Conservation (phyloP, 2,888 invertebrate genomes). For the Clitarchus hookeri region DNA sequence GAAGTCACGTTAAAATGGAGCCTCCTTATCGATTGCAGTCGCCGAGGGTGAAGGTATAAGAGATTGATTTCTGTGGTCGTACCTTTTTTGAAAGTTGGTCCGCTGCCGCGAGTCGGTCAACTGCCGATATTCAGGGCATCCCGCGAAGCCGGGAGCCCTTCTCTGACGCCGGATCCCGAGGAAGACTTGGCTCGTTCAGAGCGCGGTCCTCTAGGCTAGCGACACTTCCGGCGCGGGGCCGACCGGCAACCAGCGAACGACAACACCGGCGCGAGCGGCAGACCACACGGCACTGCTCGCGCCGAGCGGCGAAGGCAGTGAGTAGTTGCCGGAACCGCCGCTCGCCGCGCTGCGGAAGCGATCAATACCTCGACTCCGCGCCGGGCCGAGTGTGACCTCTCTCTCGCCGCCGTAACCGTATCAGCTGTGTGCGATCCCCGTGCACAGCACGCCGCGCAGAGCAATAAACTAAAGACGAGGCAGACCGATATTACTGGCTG, state of each 20-base stretch:
- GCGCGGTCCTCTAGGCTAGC: neutral
- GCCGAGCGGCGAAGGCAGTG: neutral
- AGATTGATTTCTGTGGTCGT: neutral
- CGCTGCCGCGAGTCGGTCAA: neutral
- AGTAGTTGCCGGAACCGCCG: neutral
- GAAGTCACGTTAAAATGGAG: too few relatives aligned
- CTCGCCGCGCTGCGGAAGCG: neutral
- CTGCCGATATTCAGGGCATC: neutral
- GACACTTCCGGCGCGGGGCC: conserved; percentile 4
- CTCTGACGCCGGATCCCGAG: neutral
- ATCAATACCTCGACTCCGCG: neutral
- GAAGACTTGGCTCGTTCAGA: neutral
- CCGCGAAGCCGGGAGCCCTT: neutral
- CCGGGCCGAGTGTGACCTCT: neutral
- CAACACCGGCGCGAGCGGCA: neutral
- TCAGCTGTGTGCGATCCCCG: conserved; percentile 6
- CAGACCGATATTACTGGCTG: too few relatives aligned
- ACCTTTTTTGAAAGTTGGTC: neutral
- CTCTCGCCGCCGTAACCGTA: neutral
- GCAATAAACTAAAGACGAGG: too few relatives aligned
- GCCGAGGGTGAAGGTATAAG: neutral
- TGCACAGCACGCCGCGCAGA: too few relatives aligned
- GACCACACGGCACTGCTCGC: neutral
- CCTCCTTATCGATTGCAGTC: too few relatives aligned
- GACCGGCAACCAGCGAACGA: neutral